Percentiles rank a stretch among this genome's conserved stretches.
phyloP scores from a whole-genome alignment of 2,797 vertebrate species.

The Alfaro cultratus region DNA sequence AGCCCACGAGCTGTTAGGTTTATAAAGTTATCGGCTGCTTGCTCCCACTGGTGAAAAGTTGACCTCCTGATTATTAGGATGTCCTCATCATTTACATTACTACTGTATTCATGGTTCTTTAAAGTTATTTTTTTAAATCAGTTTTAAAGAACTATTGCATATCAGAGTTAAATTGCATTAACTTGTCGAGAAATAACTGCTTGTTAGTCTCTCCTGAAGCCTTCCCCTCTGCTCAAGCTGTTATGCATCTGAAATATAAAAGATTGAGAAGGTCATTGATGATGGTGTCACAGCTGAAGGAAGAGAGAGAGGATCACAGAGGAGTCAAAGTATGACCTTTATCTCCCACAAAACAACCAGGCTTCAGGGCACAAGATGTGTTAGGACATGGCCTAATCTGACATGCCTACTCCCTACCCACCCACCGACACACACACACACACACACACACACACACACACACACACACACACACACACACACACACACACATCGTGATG shows the following conservation, averaged over 20 bases:
- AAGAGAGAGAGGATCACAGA: conserved; percentile 20
- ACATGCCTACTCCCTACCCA: conserved; percentile 24
- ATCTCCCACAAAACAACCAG: conserved; percentile 30
- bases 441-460: conserved; percentile 1
- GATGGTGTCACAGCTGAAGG: conserved; percentile 23
- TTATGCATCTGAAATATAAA: conserved; percentile 11
- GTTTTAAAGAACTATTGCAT: not conserved
- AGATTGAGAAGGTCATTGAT: conserved; percentile 13
- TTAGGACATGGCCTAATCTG: conserved; percentile 55
- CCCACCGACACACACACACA: conserved; percentile 19
- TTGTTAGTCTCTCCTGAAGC: not conserved
- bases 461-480: conserved; percentile 7
- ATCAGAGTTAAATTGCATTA: not conserved
- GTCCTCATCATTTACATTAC: not conserved
- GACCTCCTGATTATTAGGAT: not conserved
- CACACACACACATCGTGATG: not conserved
- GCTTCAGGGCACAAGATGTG: conserved; percentile 51
- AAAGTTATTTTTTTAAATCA: not conserved
- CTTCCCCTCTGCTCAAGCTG: conserved; percentile 8
- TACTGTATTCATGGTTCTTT: too few relatives aligned
- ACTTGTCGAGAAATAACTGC: not conserved
- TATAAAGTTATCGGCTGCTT: not conserved
- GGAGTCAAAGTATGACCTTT: conserved; percentile 33
- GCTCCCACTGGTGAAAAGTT: not conserved
- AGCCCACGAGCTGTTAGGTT: not conserved